Conservation (phyloP, 2,113 vertebrate species). For the Ahaetulla prasina region DNA sequence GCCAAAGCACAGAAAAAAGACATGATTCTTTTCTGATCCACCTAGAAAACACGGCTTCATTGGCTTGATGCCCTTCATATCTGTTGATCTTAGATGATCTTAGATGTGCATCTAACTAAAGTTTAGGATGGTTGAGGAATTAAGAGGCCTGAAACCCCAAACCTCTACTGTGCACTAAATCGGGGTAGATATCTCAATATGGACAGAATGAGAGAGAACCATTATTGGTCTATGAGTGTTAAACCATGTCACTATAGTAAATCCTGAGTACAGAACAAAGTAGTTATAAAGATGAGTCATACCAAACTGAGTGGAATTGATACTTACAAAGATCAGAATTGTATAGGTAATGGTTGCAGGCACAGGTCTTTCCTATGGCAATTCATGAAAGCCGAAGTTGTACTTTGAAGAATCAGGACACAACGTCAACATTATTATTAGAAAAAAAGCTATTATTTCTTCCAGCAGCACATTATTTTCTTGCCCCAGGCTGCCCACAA, state of each 20-base stretch:
- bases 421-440: not conserved
- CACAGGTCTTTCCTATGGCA: not conserved
- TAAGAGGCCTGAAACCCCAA: not conserved
- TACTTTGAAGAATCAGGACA: not conserved
- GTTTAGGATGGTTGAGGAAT: not conserved
- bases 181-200: not conserved
- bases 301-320: not conserved
- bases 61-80: not conserved
- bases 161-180: not conserved
- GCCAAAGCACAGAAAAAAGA: not conserved
- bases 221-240: not conserved
- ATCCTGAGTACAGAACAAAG: not conserved
- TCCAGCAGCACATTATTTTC: not conserved
- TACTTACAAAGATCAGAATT: not conserved
- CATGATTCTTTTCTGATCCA: not conserved
- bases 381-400: not conserved
- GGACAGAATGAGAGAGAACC: not conserved
- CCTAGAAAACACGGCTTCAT: not conserved
- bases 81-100: not conserved
- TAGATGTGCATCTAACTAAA: not conserved
- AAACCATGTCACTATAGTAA: not conserved
- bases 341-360: not conserved
- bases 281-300: not conserved
- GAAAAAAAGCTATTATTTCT: not conserved
- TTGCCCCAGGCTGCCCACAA: not conserved